phyloP scores from a whole-genome alignment of 2,888 invertebrate species.

The Hoplodrina ambigua region DNA sequence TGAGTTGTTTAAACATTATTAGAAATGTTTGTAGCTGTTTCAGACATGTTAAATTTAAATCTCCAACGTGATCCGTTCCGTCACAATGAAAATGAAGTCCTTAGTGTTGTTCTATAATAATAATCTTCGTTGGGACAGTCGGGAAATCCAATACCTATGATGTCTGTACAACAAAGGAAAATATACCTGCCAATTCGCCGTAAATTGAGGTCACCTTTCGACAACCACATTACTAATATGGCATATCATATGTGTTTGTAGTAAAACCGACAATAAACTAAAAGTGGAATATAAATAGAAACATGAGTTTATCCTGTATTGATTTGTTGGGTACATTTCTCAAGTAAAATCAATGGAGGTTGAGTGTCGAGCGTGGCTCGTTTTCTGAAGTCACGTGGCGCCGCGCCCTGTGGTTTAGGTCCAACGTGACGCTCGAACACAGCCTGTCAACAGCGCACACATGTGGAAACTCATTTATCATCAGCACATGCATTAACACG shows the following conservation, averaged over 20 bases:
- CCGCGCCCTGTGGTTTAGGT: slow-evolving; percentile 36
- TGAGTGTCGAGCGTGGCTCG: slow-evolving; percentile 37
- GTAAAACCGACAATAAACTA: slow-evolving; percentile 10
- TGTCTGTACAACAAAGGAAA: slow-evolving; percentile 44
- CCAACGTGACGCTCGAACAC: slow-evolving; percentile 48
- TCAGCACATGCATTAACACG: slow-evolving; percentile 51
- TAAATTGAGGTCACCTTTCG: slow-evolving; percentile 46
- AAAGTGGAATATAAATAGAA: slow-evolving; percentile 10
- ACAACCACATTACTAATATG: slow-evolving; percentile 27
- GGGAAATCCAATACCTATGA: slow-evolving; percentile 40
- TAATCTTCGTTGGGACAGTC: slow-evolving; percentile 21
- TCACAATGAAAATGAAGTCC: slow-evolving; percentile 30
- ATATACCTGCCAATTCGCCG: slow-evolving; percentile 41
- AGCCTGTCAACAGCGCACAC: slow-evolving; percentile 51
- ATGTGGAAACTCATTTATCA: slow-evolving; percentile 61
- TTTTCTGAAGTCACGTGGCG: slow-evolving; percentile 42
- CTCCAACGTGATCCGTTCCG: not conserved
- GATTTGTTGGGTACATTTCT: slow-evolving; percentile 34
- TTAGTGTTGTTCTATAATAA: slow-evolving; percentile 41
- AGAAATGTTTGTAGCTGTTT: slow-evolving; percentile 2
- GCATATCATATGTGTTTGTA: slow-evolving; percentile 2
- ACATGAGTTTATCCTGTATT: slow-evolving; percentile 28
- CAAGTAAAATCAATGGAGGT: slow-evolving; percentile 41
- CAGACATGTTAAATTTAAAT: slow-evolving; percentile 19
- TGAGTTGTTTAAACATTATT: slow-evolving; percentile 12